phyloP scores from a whole-genome alignment of 2,888 invertebrate species.

The Torymus auratus region DNA sequence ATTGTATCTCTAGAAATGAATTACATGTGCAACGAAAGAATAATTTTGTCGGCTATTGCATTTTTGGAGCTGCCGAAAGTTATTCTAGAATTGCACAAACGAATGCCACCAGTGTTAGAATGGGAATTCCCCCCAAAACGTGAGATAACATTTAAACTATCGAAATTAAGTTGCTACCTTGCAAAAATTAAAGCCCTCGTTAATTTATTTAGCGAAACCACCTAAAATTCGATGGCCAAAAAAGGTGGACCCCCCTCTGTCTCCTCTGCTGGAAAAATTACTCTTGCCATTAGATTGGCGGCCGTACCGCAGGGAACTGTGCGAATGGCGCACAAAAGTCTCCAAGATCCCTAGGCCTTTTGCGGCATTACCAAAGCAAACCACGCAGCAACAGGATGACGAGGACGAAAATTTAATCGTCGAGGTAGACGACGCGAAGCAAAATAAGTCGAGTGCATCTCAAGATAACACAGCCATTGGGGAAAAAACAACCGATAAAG shows the following conservation, averaged over 20 bases:
- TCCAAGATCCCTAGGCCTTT: constrained; percentile 63
- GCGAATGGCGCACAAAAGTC: constrained; percentile 65
- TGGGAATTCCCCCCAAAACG: constrained; percentile 68
- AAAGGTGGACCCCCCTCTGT: constrained; percentile 64
- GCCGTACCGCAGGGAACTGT: constrained; percentile 59
- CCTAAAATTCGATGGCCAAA: constrained; percentile 43
- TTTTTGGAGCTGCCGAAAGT: constrained; percentile 71
- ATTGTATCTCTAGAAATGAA: constrained; percentile 63
- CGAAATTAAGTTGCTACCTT: background rate
- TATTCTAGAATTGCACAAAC: constrained; percentile 66
- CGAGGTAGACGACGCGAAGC: too few species aligned
- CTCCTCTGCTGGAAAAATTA: constrained; percentile 60
- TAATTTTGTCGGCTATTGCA: constrained; percentile 72
- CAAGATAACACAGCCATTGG: too few species aligned
- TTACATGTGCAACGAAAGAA: constrained; percentile 71
- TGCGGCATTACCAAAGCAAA: constrained; percentile 63
- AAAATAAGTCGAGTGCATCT: too few species aligned
- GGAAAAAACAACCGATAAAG: too few species aligned
- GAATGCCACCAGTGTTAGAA: constrained; percentile 64
- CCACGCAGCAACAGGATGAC: constrained; percentile 10
- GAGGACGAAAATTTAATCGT: too few species aligned
- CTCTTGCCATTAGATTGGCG: constrained; percentile 62
- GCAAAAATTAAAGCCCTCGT: background rate
- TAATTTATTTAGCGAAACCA: constrained; percentile 62
- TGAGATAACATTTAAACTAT: constrained; percentile 51